Evolutionary conservation across 37 sponge, comb jelly and placozoan genomes (phyloP).

Genomic region (Beroe forskalii): DNA sequence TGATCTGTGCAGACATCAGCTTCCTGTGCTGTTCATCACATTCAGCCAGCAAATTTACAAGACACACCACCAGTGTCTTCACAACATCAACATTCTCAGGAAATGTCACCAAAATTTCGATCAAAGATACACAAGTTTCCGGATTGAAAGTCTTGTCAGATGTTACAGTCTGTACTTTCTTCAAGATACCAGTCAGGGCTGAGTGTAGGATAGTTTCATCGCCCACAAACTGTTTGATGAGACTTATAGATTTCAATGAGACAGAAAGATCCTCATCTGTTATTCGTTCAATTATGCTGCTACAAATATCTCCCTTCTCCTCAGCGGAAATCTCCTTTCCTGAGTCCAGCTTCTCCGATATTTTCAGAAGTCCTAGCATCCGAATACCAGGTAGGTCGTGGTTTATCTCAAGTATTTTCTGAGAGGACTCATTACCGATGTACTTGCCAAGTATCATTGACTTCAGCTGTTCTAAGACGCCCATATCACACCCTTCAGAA

Average conservation of each 20-base stretch:
- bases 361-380: slow-evolving; percentile 42
- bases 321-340: not conserved
- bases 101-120: not conserved
- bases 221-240: not conserved
- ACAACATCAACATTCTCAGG: not conserved
- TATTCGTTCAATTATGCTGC: not conserved
- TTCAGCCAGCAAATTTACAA: not conserved
- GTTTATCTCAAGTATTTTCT: slow-evolving; percentile 39
- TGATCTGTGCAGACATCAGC: slow-evolving; percentile 13
- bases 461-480: slow-evolving; percentile 2
- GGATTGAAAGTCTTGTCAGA: not conserved
- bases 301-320: not conserved
- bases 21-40: slow-evolving; percentile 3
- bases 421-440: slow-evolving; percentile 17
- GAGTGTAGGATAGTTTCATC: not conserved
- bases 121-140: not conserved
- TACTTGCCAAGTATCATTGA: slow-evolving; percentile 3
- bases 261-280: slow-evolving; percentile 18
- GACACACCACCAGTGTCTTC: not conserved
- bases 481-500: slow-evolving; percentile 23
- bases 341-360: slow-evolving; percentile 22
- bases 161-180: not conserved
- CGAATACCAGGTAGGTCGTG: slow-evolving; percentile 47
- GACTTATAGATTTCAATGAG: not conserved
- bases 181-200: not conserved